Base-by-base conservation (phyloP, 2,888 invertebrate genomes). In the Pterostichus niger region DNA sequence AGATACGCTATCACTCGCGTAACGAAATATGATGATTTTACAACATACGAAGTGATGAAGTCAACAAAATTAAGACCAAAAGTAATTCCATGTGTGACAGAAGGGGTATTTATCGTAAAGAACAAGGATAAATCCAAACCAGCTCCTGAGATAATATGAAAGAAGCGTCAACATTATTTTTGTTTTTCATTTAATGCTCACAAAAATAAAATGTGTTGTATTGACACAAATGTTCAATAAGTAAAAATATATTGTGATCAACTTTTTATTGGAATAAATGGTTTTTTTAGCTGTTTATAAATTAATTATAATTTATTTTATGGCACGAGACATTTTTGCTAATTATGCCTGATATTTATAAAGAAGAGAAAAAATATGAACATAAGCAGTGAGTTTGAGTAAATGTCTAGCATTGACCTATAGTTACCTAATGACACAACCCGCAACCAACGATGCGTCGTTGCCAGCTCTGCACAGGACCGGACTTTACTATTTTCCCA, bases 31-130 rank as follows among this genome's bases (percentile, higher is more conserved):
- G 79, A 83, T 4, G 80, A 85, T 13, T 85, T 84, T 33, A 84
- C 85, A 17, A 84, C 84, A 31, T 85, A 83, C 40, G 85, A 85
- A 83, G 82, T 85, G 13, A 76, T 85, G 17, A 85, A 82, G 44
- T 84, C 84, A 5, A 82, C 84, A n/a, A 71, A 75, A 54, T 56
- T 15, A 2, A 83, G 75, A 24, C 84, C 84, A 11, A 76, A 68
- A 54, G 15, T 52, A 61, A 64, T 84, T 24, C 83, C 83, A 11
- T 56, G 40, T 46, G 54, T 6, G 6, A 49, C 80, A 46, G 83
- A 84, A 75, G 75, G 64, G n/a, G 76, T 84, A 11, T 84, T 84
- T 64, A 78, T 79, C 13, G 46, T 84, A 4, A 80, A 73, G 24
- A 84, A 84, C 31, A 56, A 59, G n/a, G 33, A 54, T 54, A 75